Base-by-base conservation (phyloP, 2,113 vertebrate species). In the Myrmophylax atrothorax region DNA sequence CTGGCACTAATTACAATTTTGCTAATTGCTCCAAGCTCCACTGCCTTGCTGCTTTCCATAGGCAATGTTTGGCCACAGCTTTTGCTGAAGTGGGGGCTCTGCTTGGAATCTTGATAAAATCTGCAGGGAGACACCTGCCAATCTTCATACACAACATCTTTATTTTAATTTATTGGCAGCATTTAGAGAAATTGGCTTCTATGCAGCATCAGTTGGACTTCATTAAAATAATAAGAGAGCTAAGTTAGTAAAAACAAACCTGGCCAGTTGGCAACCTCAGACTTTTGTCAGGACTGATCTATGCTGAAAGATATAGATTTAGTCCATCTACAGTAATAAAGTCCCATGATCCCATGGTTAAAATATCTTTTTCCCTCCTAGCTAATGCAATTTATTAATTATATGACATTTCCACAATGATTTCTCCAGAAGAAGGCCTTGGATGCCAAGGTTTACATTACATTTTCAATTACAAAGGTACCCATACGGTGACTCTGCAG, bases 291-390 rank as follows among this genome's bases (percentile, higher is more conserved):
- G 89, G 91, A 92, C 84, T 90, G 74, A 96, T 95, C 87, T 94
- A n/a, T 86, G 78, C 91, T 79, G 95, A 86, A 94, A 93, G 88
- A 95, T 94, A 82, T 1, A 95, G 85, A 91, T 83, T 90, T 94
- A 92, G 92, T 94, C 94, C 87, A 94, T 95, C 95, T 93, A 94
- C 84, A 95, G 89, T 91, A 94, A 97, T 94, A 96, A 92, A 96
- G 92, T 94, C 83, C 89, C 94, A 86, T 67, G 89, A 86, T 95
- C 84, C 91, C 42, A 72, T 75, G 88, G 96, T 93, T 93, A 96
- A 93, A 96, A 93, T 87, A 70, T 93, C 94, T 90, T 87, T 94
- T 96, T 86, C 80, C 35, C 67, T 83, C 53, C 79, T 94, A 91
- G 89, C 84, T 93, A 91, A 58, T 94, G 83, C 92, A 91, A 89